Base-by-base conservation (phyloP, 2,888 invertebrate species). In the Ophion obscuratus region DNA sequence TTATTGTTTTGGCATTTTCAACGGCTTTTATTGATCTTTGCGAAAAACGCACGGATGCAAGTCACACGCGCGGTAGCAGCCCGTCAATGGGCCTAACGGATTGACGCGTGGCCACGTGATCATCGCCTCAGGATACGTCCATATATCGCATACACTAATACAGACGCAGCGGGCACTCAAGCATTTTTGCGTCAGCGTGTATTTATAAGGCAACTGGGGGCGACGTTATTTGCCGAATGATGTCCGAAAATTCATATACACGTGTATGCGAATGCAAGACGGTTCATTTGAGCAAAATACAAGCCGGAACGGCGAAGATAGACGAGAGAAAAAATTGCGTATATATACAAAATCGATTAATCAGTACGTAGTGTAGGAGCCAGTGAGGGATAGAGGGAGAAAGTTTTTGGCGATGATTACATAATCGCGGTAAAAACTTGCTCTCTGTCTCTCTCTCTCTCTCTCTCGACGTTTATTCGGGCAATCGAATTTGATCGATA, bases 61-160 rank as follows among this genome's bases (percentile, higher is more conserved):
- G 47, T 47, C 11, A 47, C 47, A 11, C 62, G 47, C 57, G 57
- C 78, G 36, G 77, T 14, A 57, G 24, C 77, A 36, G 74, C 57
- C 31, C n/a, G 9, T 66, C 61, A 57, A 70, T 83, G 83, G 86
- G 86, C 86, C 86, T 86, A 78, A 74, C 73, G 71, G 70, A 53
- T 79, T 36, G 53, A 31, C 44, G 73, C 40, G 47, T 57, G 36
- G 27, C 61, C 78, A 70, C 67, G 61, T 70, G 68, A 70, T 53
- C 47, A 14, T 67, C 57, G n/a, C 68, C 59, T 61, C 20, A 44
- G 17, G 57, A 40, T 17, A 67, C 57, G 5, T 36, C 27, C 62
- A 24, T 61, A 40, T 61, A 31, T 64, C 47, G 62, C 44, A 11
- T 47, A 20, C 64, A 64, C 73, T 14, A 5, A 61, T 36, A 61